A percentile compares a stretch with the other conserved stretches of the same genome.
phyloP scores from a whole-genome alignment of 2,113 vertebrate genomes.

The Nanorana parkeri region DNA sequence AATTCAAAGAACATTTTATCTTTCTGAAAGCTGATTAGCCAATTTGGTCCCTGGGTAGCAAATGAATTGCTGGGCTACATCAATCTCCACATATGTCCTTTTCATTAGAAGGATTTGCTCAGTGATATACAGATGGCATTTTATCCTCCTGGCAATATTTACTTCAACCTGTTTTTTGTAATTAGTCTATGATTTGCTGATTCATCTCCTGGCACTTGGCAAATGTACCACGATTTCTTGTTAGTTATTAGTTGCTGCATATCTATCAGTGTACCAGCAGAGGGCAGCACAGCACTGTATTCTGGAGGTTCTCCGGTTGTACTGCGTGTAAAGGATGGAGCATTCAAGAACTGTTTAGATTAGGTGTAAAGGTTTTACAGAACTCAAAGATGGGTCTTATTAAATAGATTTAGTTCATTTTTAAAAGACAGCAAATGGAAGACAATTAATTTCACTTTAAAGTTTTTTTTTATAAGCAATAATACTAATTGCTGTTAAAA shows the following conservation, averaged over 20 bases:
- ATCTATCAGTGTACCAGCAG: slow-evolving; percentile 63
- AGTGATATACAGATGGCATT: slow-evolving; percentile 56
- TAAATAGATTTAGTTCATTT: no score
- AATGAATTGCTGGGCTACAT: slow-evolving; percentile 55
- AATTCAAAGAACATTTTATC: no score
- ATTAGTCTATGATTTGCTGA: slow-evolving; percentile 42
- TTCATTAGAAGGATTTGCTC: slow-evolving; percentile 63
- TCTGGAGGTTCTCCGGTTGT: slow-evolving; percentile 10
- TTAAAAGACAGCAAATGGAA: no score
- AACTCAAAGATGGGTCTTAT: no score
- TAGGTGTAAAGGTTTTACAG: no score
- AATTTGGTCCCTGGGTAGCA: slow-evolving; percentile 55
- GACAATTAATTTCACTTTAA: no score
- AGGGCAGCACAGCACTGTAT: slow-evolving; percentile 72
- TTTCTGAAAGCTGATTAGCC: slow-evolving; percentile 51
- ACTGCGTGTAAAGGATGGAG: no score
- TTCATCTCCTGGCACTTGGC: slow-evolving; percentile 54
- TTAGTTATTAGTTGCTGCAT: not conserved
- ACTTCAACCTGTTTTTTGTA: slow-evolving; percentile 55
- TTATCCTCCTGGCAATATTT: slow-evolving; percentile 61
- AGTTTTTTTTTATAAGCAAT: no score
- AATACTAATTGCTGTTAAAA: no score
- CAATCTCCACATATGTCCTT: slow-evolving; percentile 55
- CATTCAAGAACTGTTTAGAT: no score
- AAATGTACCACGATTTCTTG: slow-evolving; percentile 46